Conservation (phyloP, 2,888 invertebrate species). For the Allolobophora icterica region DNA sequence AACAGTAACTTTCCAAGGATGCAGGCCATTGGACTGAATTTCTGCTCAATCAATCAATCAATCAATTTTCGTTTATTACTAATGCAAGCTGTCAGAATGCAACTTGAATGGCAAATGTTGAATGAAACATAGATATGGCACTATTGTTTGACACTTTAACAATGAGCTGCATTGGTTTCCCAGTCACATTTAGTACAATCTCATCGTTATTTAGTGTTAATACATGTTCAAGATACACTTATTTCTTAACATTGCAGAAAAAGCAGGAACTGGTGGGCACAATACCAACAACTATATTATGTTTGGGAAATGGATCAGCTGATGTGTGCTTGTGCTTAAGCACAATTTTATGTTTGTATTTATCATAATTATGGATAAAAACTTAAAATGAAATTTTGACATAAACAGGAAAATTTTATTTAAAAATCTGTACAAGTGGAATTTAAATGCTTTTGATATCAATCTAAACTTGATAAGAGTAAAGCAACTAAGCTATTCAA, state of each 20-base stretch:
- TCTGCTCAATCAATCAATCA: too few species aligned
- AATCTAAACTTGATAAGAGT: neutral
- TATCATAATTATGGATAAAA: neutral
- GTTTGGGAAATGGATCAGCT: neutral
- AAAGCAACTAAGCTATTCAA: neutral
- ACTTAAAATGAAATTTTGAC: neutral
- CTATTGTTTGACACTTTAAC: neutral
- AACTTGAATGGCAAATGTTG: neutral
- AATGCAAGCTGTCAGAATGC: too few species aligned
- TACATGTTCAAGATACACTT: neutral
- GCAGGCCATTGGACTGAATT: neutral
- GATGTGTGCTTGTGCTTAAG: too few species aligned
- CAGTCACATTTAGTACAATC: too few species aligned
- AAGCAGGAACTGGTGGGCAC: neutral
- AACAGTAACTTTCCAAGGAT: neutral
- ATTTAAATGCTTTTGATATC: neutral
- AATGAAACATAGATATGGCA: neutral
- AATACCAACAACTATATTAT: conserved; percentile 14
- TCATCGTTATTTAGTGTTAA: neutral
- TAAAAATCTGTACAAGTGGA: neutral
- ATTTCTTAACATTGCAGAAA: neutral
- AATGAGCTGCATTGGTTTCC: too few species aligned
- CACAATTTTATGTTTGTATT: neutral
- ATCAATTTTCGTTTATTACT: too few species aligned
- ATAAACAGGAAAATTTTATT: neutral